Evolutionary conservation across 2,797 vertebrate species (phyloP), one percentile per base, ranked within the genome.

Genomic region (Diceros bicornis): DNA sequence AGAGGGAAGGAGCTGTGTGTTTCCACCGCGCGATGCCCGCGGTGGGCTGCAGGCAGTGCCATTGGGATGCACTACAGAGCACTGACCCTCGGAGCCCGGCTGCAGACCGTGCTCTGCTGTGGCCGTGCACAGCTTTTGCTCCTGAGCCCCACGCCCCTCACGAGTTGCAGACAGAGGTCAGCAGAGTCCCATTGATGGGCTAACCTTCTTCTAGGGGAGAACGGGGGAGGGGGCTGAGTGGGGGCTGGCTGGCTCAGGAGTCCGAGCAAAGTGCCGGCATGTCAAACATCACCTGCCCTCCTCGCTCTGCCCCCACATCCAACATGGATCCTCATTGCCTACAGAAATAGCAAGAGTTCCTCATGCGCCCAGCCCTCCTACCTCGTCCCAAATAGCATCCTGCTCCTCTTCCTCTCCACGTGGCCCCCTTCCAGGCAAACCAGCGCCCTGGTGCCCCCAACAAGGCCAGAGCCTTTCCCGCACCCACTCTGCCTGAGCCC

Each of bases 11-110:
- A n/a, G 20, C 20, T 84, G 29, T 11, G 6, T 16, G 25, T 59
- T 12, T 9, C 14, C 0, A 6, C 62, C 2, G 21, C 8, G 1
- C 4, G 2, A 18, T 11, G 16, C 27, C 44, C 9, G 2, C 37
- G 1, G 1, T 32, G 37, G 4, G 27, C 6, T 4, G 57, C 34
- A 10, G 71, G 71, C 14, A 4, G 27, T 18, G 44, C 44, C 16
- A 23, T 21, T 14, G 44, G 61, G 32, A 7, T 16, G 13, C 0
- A 6, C 41, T 20, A 32, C 78, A 12, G 27, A 12, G 9, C 9
- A 8, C 18, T 27, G 27, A 4, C 61, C 61, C 4, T 64, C 25
- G 21, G 81, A 64, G 29, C 12, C 13, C 2, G 1, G 16, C 72
- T 18, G 27, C 17, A 44, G 72, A 47, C 41, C 25, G 2, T 41